Evolutionary conservation across 2,113 vertebrate species (phyloP).

Genomic region (Aptenodytes forsteri): DNA sequence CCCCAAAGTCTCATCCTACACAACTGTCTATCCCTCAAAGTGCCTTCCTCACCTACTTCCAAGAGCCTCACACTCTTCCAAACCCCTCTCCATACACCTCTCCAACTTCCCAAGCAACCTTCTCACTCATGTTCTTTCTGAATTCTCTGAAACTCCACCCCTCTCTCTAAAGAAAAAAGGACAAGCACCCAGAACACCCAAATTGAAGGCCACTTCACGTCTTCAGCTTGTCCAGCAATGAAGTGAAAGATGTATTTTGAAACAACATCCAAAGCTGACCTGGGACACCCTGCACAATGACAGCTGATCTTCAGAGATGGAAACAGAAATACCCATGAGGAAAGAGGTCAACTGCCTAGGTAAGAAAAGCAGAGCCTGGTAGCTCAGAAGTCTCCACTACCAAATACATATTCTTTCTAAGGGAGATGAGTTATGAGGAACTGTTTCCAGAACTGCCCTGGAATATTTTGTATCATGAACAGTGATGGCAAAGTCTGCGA

Average conservation of each 20-base stretch:
- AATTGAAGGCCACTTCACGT: rapidly evolving
- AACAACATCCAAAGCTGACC: background rate
- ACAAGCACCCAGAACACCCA: background rate
- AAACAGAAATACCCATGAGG: background rate
- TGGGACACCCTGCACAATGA: background rate
- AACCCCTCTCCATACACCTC: background rate
- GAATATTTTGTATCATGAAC: background rate
- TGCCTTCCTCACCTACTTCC: too few relatives aligned
- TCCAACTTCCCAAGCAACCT: too few relatives aligned
- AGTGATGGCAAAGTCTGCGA: rapidly evolving
- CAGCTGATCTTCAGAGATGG: background rate
- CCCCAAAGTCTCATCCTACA: background rate
- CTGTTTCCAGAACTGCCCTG: background rate
- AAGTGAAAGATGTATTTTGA: background rate
- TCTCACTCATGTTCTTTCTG: background rate
- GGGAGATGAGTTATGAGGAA: background rate
- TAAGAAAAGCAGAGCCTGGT: background rate
- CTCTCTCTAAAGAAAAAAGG: too few relatives aligned
- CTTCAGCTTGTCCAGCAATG: background rate
- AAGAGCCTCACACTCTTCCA: background rate
- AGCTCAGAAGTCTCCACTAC: background rate
- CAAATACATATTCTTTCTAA: background rate
- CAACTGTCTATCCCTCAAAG: rapidly evolving
- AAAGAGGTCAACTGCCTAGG: background rate
- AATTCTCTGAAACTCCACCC: background rate